phyloP scores from a whole-genome alignment of 2,113 vertebrate species.

The Austrofundulus limnaeus region DNA sequence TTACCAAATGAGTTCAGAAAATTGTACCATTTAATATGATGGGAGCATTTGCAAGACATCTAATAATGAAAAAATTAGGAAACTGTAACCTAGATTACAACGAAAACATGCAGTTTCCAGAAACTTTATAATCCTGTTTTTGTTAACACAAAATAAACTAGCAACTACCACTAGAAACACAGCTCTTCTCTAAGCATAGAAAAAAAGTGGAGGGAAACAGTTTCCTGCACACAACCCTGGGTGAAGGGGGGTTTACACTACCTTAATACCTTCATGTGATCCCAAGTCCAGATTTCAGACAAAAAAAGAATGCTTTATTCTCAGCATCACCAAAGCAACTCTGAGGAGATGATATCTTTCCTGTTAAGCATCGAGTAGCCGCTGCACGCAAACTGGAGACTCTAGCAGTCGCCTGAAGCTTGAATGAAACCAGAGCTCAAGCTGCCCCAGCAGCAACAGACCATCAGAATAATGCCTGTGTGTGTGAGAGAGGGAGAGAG shows the following conservation, averaged over 20 bases:
- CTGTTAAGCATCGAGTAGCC: slow-evolving; percentile 52
- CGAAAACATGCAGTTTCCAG: no score
- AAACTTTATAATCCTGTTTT: no score
- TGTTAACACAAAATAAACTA: neutral
- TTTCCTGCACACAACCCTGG: neutral
- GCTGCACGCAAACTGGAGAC: slow-evolving; percentile 65
- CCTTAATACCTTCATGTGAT: slow-evolving; percentile 9
- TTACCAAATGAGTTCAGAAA: neutral
- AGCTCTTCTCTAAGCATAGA: neutral
- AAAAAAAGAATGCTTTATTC: slow-evolving; percentile 25
- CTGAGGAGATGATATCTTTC: slow-evolving; percentile 64
- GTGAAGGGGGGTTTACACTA: neutral
- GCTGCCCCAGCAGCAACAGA: slow-evolving; percentile 61
- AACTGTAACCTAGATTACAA: neutral
- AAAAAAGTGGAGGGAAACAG: neutral
- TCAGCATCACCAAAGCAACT: slow-evolving; percentile 48
- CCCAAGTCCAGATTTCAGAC: slow-evolving; percentile 17
- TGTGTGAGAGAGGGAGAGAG: no score
- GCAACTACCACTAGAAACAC: neutral
- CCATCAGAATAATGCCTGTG: slow-evolving; percentile 52
- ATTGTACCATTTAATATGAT: no score
- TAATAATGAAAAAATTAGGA: neutral
- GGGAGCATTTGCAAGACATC: neutral
- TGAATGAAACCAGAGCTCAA: slow-evolving; percentile 78
- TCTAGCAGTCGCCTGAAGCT: slow-evolving; percentile 66